phyloP scores from a whole-genome alignment of 2,888 invertebrate species.

The Polyploca ridens region DNA sequence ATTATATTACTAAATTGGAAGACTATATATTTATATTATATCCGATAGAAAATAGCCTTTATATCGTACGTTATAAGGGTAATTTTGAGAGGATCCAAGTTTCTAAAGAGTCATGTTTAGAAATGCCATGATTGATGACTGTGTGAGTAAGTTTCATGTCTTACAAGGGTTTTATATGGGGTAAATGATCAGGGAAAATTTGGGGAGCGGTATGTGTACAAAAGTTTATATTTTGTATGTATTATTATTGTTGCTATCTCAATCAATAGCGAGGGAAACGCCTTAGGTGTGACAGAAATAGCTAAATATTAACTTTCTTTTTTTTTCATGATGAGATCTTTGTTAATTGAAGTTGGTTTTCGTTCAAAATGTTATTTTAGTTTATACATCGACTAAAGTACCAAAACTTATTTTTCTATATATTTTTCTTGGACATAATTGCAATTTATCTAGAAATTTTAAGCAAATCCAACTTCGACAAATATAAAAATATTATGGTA shows the following conservation, averaged over 20 bases:
- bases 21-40: background rate
- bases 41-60: background rate
- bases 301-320: no score
- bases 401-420: background rate
- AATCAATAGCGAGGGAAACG: no score
- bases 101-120: slow-evolving; percentile 5
- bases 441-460: background rate
- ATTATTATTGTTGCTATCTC: background rate
- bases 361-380: background rate
- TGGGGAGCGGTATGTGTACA: background rate
- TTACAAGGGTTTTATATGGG: slow-evolving; percentile 9
- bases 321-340: no score
- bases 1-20: background rate
- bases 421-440: slow-evolving; percentile 2
- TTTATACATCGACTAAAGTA: no score
- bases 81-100: background rate
- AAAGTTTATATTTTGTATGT: background rate
- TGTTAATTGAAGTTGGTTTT: background rate
- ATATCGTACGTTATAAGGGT: background rate
- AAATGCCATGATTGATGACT: slow-evolving; percentile 17
- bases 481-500: background rate
- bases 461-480: background rate
- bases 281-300: no score
- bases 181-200: background rate
- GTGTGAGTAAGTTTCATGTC: slow-evolving; percentile 12